Percentiles rank a stretch among this genome's conserved stretches.
These are phyloP conservation scores for Rousettus leschenaultii DNA, from an alignment of 2,113 vertebrate species.

Conservation along the genomic window DNA sequence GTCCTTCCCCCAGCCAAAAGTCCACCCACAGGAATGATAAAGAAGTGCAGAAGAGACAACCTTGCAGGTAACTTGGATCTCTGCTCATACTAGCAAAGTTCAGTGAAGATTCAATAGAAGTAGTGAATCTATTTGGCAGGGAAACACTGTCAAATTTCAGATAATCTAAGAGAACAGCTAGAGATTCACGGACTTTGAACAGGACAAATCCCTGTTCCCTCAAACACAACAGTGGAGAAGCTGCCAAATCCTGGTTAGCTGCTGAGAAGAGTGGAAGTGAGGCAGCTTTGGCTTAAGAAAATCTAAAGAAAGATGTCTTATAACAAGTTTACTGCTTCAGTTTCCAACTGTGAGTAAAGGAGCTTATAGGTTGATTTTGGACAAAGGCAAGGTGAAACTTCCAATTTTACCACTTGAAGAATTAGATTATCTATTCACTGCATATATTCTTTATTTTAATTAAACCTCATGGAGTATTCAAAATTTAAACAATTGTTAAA, in stretches of 20 bases:
- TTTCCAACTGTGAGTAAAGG: constrained; percentile 50
- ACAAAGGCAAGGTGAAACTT: not conserved
- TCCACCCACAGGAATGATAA: not conserved
- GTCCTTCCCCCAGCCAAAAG: not conserved
- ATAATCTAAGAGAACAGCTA: constrained; percentile 36
- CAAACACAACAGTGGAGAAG: not conserved
- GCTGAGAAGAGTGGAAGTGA: constrained; percentile 27
- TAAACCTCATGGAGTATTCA: constrained; percentile 34
- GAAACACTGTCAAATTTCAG: constrained; percentile 39
- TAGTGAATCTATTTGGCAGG: constrained; percentile 11
- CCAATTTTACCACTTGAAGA: not conserved
- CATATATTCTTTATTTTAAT: constrained; percentile 40
- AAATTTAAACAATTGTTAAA: constrained; percentile 6
- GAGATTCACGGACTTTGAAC: constrained; percentile 38
- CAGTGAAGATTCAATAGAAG: constrained; percentile 17
- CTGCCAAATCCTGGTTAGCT: constrained; percentile 35
- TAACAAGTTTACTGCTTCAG: constrained; percentile 10
- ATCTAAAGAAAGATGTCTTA: constrained; percentile 6
- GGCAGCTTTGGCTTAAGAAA: constrained; percentile 32
- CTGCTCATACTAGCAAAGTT: constrained; percentile 44
- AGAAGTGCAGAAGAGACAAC: constrained; percentile 26
- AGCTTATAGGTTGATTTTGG: constrained; percentile 5
- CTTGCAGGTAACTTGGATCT: constrained; percentile 20
- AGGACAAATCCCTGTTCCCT: constrained; percentile 21
- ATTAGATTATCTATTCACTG: not conserved